Evolutionary conservation across 1,140 invertebrate genomes (phyloP), one percentile per base, ranked within the genome.

Genomic region (Eriosoma lanigerum): DNA sequence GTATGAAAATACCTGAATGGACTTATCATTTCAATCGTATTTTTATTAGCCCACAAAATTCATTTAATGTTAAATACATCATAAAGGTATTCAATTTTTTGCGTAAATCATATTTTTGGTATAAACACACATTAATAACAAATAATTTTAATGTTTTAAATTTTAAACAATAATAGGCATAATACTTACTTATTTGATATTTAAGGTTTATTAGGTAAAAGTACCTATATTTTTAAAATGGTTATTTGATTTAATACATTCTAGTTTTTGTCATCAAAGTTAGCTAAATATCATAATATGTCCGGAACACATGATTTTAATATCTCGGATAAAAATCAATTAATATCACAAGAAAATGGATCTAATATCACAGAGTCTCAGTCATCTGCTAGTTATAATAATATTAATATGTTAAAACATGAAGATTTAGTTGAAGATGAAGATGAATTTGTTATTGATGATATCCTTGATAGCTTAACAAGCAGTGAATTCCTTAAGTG

Each of bases 71-170:
- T 15, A 70, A 70, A 29, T 50, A 70, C 26, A 17, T 70, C 13
- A 70, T 70, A 8, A 70, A 70, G 66, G 66, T 70, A 64, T 60
- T 60, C 17, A 60, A n/a, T n/a, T n/a, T n/a, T n/a, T n/a, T n/a
- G n/a, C n/a, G n/a, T n/a, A n/a, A n/a, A n/a, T n/a, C n/a, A n/a
- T n/a, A n/a, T n/a, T n/a, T n/a, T n/a, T n/a, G n/a, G n/a, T n/a
- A n/a, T n/a, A n/a, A n/a, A n/a, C n/a, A n/a, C n/a, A n/a, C n/a
- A n/a, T n/a, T n/a, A n/a, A n/a, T n/a, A n/a, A n/a, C n/a, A n/a
- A n/a, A n/a, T n/a, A n/a, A n/a, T n/a, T n/a, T n/a, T n/a, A n/a
- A n/a, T n/a, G n/a, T n/a, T n/a, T n/a, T n/a, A n/a, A n/a, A n/a
- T n/a, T n/a, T n/a, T n/a, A n/a, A n/a, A n/a, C n/a, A n/a, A n/a